phyloP scores from a whole-genome alignment of 2,888 invertebrate genomes.

The Pandemis heparana region DNA sequence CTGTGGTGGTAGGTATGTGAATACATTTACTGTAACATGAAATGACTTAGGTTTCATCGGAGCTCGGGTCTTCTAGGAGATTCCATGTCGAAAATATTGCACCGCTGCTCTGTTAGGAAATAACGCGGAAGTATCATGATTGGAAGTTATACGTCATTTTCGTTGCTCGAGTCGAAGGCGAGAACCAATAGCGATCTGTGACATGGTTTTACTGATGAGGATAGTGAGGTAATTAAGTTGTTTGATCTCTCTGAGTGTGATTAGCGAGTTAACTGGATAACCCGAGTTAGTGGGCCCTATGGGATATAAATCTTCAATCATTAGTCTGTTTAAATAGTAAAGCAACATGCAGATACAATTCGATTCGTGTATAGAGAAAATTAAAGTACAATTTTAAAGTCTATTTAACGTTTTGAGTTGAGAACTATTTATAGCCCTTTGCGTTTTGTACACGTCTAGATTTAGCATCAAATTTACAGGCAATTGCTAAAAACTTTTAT shows the following conservation, averaged over 20 bases:
- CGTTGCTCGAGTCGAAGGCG: neutral
- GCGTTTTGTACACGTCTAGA: neutral
- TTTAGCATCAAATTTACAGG: too few species aligned
- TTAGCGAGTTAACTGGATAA: neutral
- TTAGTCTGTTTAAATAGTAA: conserved; percentile 1
- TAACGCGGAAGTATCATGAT: too few species aligned
- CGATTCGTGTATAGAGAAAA: neutral
- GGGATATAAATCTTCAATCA: too few species aligned
- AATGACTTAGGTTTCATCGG: too few species aligned
- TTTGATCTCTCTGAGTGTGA: neutral
- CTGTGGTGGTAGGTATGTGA: too few species aligned
- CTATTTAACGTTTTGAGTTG: too few species aligned
- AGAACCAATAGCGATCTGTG: neutral
- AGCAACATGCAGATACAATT: neutral
- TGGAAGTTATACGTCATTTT: neutral
- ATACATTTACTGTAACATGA: too few species aligned
- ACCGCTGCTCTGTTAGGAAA: too few species aligned
- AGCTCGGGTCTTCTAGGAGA: too few species aligned
- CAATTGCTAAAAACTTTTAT: neutral
- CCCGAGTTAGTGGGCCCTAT: neutral
- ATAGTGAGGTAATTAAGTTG: too few species aligned
- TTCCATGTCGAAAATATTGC: too few species aligned
- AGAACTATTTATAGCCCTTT: neutral
- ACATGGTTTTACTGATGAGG: too few species aligned
- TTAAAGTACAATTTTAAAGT: neutral